Evolutionary conservation across 1,140 invertebrate species (phyloP), one percentile per base, ranked within the genome.

Genomic region (Zaprionus ornatus): DNA sequence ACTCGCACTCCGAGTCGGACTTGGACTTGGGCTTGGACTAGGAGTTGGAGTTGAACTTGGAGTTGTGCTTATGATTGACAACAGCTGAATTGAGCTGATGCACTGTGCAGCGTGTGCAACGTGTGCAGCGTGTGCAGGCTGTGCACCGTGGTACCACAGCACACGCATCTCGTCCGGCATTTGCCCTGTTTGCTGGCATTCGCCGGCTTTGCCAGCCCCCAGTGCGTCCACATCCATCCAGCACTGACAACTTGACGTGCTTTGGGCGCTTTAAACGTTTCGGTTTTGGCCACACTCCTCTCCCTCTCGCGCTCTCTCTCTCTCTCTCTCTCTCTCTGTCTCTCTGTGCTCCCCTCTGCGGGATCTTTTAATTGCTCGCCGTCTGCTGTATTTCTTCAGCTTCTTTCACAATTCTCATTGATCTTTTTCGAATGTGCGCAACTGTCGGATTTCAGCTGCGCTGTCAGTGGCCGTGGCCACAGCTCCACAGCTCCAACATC

Each of bases 391-490:
- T 82, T 85, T 90, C 82, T 85, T 74, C 86, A 90, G 75, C 79
- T 85, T 90, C 86, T 85, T 80, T 90, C 82, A 90, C 79, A 90
- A 90, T 90, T 90, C 85, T 90, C 85, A 90, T 90, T 90, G 85
- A 90, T 90, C 85, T 90, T 90, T 90, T 90, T 90, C 81, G 85
- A 90, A 90, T 90, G 78, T 90, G 81, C 85, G 84, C 84, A 90
- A 90, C 81, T 88, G 84, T 90, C 85, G 78, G 84, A 90, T 88
- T 88, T 85, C 84, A 63, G 66, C 77, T 84, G 74, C 72, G 78
- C 78, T 90, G 84, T 87, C 84, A 85, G 78, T 80, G 82, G 74
- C 27, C 69, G 45, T 55, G 61, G 67, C 52, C 60, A 40, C 69
- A 65, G 48, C 55, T 60, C 29, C 67, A 19, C 29, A 32, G 29